phyloP scores from a whole-genome alignment of 1,140 invertebrate species.

The Araneus ventricosus region DNA sequence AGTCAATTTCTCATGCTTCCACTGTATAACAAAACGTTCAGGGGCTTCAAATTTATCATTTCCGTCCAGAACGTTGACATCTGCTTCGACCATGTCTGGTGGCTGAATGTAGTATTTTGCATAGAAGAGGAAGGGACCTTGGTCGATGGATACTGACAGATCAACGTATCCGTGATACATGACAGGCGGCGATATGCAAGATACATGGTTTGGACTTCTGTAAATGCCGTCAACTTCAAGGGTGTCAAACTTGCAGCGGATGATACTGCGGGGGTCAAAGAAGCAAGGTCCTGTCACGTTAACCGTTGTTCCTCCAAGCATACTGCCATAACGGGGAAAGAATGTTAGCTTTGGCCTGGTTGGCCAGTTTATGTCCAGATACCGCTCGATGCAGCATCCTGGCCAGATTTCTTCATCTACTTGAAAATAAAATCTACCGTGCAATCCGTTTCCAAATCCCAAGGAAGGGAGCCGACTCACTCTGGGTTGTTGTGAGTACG shows the following conservation, averaged over 20 bases:
- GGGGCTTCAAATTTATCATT: slow-evolving; percentile 77
- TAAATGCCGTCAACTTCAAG: slow-evolving; percentile 78
- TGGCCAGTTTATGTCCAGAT: slow-evolving; percentile 77
- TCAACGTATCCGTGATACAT: slow-evolving; percentile 94
- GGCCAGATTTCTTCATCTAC: slow-evolving; percentile 96
- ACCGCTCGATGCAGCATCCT: slow-evolving; percentile 87
- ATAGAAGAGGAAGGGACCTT: slow-evolving; percentile 92
- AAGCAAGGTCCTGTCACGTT: slow-evolving; percentile 97
- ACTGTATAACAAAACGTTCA: slow-evolving; percentile 75
- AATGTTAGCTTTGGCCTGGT: slow-evolving; percentile 87
- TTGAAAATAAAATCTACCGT: slow-evolving; percentile 95
- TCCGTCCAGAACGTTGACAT: slow-evolving; percentile 76
- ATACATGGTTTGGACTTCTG: slow-evolving; percentile 86
- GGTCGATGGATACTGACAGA: slow-evolving; percentile 90
- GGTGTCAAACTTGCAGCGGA: slow-evolving; percentile 85
- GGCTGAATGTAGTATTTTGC: slow-evolving; percentile 91
- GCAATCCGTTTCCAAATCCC: slow-evolving; percentile 92
- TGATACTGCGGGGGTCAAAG: slow-evolving; percentile 83
- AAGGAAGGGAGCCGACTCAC: slow-evolving; percentile 89
- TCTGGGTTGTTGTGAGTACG: slow-evolving; percentile 93
- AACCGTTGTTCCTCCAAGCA: slow-evolving; percentile 96
- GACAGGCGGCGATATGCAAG: slow-evolving; percentile 93
- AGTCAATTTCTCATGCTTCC: slow-evolving; percentile 77
- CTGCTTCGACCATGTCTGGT: slow-evolving; percentile 77
- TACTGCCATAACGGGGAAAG: slow-evolving; percentile 95